phyloP scores from a whole-genome alignment of 2,113 vertebrate species.

The Tetraodon nigroviridis region DNA sequence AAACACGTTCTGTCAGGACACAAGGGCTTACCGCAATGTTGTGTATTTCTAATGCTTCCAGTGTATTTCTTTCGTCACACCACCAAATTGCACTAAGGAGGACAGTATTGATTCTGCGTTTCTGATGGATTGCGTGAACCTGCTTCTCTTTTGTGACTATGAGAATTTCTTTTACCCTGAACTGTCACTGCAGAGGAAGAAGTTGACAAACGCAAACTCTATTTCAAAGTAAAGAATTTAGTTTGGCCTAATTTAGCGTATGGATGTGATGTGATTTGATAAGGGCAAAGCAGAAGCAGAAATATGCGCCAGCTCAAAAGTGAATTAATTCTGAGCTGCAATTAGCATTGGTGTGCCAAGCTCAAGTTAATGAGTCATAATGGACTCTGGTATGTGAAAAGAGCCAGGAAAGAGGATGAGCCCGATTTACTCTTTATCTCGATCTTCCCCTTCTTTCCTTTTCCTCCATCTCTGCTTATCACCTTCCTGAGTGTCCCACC shows the following conservation, averaged over 20 bases:
- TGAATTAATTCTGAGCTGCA: slow-evolving; percentile 36
- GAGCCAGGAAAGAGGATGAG: background rate
- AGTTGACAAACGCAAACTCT: background rate
- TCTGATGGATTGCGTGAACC: too few species aligned
- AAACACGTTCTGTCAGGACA: too few species aligned
- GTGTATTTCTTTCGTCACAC: too few species aligned
- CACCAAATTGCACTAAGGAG: too few species aligned
- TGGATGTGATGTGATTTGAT: slow-evolving; percentile 24
- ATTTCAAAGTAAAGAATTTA: slow-evolving; percentile 1
- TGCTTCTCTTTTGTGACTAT: too few species aligned
- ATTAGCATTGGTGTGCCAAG: slow-evolving; percentile 32
- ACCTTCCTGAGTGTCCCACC: background rate
- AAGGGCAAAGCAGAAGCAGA: slow-evolving; percentile 21
- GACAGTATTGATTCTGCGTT: too few species aligned
- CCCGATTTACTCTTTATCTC: slow-evolving; percentile 16
- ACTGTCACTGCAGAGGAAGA: background rate
- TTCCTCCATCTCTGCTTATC: slow-evolving; percentile 5
- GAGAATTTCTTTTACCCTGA: too few species aligned
- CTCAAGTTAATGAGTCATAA: slow-evolving; percentile 43
- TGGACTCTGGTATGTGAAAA: slow-evolving; percentile 13
- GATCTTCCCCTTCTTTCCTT: background rate
- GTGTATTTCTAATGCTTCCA: too few species aligned
- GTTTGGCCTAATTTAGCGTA: slow-evolving; percentile 16
- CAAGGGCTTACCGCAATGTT: too few species aligned
- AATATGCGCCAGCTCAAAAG: slow-evolving; percentile 23